Evolutionary conservation across 30 jellyfish, hydroid and myxozoan species (phyloP), one percentile per base, ranked within the genome.

Genomic region (Cassiopea xamachana): DNA sequence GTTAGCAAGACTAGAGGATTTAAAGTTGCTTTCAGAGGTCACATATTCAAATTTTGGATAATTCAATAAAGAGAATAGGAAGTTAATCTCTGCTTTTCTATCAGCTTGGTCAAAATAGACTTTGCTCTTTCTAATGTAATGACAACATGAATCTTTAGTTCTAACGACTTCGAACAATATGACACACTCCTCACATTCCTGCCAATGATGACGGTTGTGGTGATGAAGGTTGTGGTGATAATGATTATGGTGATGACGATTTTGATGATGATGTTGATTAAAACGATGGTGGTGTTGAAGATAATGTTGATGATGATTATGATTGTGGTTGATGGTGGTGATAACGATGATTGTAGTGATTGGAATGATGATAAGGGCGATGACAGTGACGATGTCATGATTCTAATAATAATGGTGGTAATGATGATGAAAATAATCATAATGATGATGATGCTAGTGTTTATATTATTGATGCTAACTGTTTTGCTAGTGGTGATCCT

Each of bases 291-390:
- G 74, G 15, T 64, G 74, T 5, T 64, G 74, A 64, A 5, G 74
- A 64, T 17, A 27, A 64, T 64, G 74, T 2, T 17, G 74, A 64
- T 64, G 74, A 64, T 17, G 74, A 73, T 73, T 58, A 73, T 73
- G 62, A 73, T 3, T 73, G 62, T 7, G 8, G 62, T 2, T 73
- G 74, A 27, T 73, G 82, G 58, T 27, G 62, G 19, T 73, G 15
- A 9, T 14, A 17, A 64, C 74, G 43, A 73, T 73, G 82, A 70
- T 70, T 7, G n/a, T 70, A 17, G n/a, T 27, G n/a, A 70, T 70
- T 7, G n/a, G 27, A 70, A 70, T 70, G 49, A 44, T 27, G n/a
- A 70, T 70, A 17, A 70, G 27, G n/a, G 14, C 14, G 69, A 59
- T 59, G 8, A 59, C 14, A 59, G 14, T 59, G 69, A 59, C 14